A percentile compares a stretch with the other conserved stretches of the same genome.
Evolutionary conservation across 2,113 vertebrate species (phyloP).

Genomic region (Menidia beryllina): DNA sequence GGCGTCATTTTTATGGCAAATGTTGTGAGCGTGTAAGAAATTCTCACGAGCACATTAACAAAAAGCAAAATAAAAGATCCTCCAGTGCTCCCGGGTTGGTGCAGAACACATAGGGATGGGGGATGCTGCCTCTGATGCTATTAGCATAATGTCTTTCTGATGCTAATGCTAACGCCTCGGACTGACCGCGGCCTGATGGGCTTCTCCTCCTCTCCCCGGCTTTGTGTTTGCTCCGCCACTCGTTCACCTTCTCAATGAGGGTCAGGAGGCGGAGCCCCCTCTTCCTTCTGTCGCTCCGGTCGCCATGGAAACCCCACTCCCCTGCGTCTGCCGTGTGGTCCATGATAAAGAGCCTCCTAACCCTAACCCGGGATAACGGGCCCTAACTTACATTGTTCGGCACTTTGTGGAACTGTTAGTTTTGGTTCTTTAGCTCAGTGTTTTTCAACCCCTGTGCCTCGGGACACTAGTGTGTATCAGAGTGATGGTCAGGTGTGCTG

Average conservation of each 20-base stretch:
- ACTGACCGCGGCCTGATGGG: slow-evolving; percentile 44
- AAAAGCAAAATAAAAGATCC: too few relatives aligned
- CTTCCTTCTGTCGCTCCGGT: slow-evolving; percentile 69
- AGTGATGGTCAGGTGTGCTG: too few relatives aligned
- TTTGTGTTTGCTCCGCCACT: slow-evolving; percentile 39
- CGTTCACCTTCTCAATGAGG: slow-evolving; percentile 68
- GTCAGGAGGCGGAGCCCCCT: slow-evolving; percentile 68
- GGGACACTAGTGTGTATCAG: too few relatives aligned
- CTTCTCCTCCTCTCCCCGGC: slow-evolving; percentile 8
- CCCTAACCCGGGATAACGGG: too few relatives aligned
- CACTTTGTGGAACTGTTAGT: too few relatives aligned
- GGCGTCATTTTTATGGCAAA: too few relatives aligned
- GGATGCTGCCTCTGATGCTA: slow-evolving; percentile 67
- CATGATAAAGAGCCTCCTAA: too few relatives aligned
- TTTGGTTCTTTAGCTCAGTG: too few relatives aligned
- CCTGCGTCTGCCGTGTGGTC: slow-evolving; percentile 41
- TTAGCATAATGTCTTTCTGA: slow-evolving; percentile 80
- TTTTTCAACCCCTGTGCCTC: too few relatives aligned
- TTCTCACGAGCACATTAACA: too few relatives aligned
- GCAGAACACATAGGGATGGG: slow-evolving; percentile 54
- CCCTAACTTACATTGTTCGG: too few relatives aligned
- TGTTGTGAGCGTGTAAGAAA: too few relatives aligned
- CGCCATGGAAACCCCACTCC: slow-evolving; percentile 74
- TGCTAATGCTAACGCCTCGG: slow-evolving; percentile 75
- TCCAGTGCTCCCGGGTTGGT: slow-evolving; percentile 50